phyloP scores from a whole-genome alignment of 2,888 invertebrate species.

The Andricus quercusramuli region DNA sequence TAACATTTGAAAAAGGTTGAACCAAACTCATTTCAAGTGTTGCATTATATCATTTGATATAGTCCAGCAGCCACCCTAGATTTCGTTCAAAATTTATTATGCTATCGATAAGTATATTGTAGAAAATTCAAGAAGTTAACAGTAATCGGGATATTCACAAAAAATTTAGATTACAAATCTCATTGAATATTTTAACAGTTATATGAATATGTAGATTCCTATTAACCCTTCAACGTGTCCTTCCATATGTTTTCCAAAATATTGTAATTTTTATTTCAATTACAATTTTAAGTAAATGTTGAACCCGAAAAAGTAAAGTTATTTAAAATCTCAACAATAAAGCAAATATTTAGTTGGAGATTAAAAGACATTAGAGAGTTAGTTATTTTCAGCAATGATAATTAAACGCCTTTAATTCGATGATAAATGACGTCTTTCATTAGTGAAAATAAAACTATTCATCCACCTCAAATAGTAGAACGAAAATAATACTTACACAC shows the following conservation, averaged over 20 bases:
- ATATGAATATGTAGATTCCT: neutral
- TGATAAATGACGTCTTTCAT: slow-evolving; percentile 10
- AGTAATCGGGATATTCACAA: neutral
- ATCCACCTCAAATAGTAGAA: neutral
- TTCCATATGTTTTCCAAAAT: neutral
- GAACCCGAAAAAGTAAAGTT: no score
- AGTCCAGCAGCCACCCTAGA: neutral
- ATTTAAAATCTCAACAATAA: neutral
- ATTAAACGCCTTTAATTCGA: neutral
- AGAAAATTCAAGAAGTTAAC: neutral
- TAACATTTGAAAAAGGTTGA: no score
- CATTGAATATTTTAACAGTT: neutral
- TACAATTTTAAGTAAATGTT: no score
- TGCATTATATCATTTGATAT: no score
- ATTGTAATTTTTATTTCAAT: neutral
- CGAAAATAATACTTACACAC: neutral
- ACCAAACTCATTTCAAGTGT: no score
- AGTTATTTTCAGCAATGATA: neutral
- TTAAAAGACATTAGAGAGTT: neutral
- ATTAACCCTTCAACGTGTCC: neutral
- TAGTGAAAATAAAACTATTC: neutral
- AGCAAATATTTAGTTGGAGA: neutral
- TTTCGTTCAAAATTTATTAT: neutral
- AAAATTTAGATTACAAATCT: neutral
- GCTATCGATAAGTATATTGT: neutral